phyloP scores from a whole-genome alignment of 2,113 vertebrate genomes.

The Neolamprologus sp. region DNA sequence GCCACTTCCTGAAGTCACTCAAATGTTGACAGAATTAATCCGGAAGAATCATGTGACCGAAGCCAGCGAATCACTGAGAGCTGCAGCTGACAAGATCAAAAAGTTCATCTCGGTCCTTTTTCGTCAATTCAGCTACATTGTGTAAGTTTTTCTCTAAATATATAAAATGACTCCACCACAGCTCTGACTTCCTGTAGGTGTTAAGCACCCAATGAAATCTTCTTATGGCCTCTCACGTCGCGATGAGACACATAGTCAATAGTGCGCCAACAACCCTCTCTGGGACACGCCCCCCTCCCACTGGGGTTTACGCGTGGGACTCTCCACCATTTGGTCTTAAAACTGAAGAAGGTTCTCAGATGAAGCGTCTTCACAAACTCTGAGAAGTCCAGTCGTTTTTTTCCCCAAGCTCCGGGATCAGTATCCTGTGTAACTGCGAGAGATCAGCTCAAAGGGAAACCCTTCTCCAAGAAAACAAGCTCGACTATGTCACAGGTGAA shows the following conservation, averaged over 20 bases:
- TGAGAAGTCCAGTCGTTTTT: not conserved
- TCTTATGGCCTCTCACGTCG: not conserved
- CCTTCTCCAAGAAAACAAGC: not conserved
- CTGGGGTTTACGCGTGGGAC: not conserved
- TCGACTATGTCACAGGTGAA: not conserved
- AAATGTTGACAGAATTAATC: not conserved
- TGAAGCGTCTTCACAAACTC: not conserved
- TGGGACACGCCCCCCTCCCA: not conserved
- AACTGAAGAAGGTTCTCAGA: not conserved
- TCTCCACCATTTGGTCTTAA: not conserved
- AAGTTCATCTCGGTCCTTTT: rapidly evolving
- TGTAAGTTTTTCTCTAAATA: rapidly evolving
- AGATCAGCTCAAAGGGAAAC: not conserved
- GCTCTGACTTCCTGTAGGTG: not conserved
- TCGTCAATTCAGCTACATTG: rapidly evolving
- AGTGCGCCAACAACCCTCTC: not conserved
- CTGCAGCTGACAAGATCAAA: not conserved
- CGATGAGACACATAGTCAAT: not conserved
- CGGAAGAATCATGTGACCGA: not conserved
- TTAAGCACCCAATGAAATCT: not conserved
- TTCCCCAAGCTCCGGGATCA: not conserved
- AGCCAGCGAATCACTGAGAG: not conserved
- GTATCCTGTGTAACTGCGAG: not conserved
- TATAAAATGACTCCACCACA: not conserved
- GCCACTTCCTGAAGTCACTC: not conserved